These are phyloP conservation scores for Cephus rjabovi DNA, from an alignment of 2,888 invertebrate species.

Conservation along the genomic window DNA sequence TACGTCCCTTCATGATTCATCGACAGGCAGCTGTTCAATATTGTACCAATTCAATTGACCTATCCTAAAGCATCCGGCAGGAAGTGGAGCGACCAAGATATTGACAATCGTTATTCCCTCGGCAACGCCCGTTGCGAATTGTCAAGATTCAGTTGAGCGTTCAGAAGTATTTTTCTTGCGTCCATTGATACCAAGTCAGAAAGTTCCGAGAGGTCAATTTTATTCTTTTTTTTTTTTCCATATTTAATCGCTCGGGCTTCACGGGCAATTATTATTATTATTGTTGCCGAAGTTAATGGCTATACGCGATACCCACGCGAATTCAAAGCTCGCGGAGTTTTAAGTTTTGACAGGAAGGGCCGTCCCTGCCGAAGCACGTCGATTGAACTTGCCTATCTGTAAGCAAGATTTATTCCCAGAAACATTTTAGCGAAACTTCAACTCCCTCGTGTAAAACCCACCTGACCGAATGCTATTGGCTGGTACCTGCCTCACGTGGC, in stretches of 20 bases:
- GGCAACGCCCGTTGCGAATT: neutral
- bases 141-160: slow-evolving; percentile 16
- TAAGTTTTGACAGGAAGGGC: slow-evolving; percentile 45
- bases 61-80: neutral
- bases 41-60: slow-evolving; percentile 14
- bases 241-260: neutral
- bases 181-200: neutral
- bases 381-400: slow-evolving; percentile 59
- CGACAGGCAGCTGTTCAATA: slow-evolving; percentile 28
- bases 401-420: slow-evolving; percentile 60
- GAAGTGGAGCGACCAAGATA: neutral
- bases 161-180: neutral
- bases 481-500: slow-evolving; percentile 1
- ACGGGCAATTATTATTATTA: neutral
- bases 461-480: slow-evolving; percentile 33
- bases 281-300: neutral
- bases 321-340: slow-evolving; percentile 43
- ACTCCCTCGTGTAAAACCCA: slow-evolving; percentile 47
- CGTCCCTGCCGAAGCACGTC: slow-evolving; percentile 38
- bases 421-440: slow-evolving; percentile 60
- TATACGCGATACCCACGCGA: slow-evolving; percentile 34
- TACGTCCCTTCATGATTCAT: slow-evolving; percentile 20
- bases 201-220: too few species aligned
- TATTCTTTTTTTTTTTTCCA: too few species aligned
- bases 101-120: slow-evolving; percentile 10